Percentiles rank a stretch among this genome's conserved stretches.
These are phyloP conservation scores for Bagarius yarrelli DNA, from an alignment of 2,113 vertebrate genomes.

Conservation along the genomic window DNA sequence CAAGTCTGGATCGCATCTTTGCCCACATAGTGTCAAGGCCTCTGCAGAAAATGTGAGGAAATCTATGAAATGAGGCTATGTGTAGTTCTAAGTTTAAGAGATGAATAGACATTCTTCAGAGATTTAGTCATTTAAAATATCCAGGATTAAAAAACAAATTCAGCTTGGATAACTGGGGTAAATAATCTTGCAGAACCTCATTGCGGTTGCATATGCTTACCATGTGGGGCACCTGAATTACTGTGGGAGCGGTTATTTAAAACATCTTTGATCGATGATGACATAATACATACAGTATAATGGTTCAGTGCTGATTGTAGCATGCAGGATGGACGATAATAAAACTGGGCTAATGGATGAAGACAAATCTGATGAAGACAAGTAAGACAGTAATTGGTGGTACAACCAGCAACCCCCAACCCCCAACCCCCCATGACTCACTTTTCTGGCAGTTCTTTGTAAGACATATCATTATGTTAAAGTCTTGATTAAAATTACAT, in stretches of 20 bases:
- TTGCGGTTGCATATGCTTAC: constrained; percentile 13
- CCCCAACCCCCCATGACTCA: neutral
- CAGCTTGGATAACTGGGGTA: neutral
- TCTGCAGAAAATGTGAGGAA: neutral
- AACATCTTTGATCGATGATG: neutral
- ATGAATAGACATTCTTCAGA: constrained; percentile 28
- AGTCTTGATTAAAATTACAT: neutral
- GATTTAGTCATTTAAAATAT: neutral
- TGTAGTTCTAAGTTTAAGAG: neutral
- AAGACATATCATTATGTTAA: neutral
- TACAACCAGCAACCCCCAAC: neutral
- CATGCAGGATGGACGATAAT: neutral
- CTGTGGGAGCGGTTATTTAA: constrained; percentile 22
- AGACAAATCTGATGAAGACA: neutral
- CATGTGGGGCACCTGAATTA: constrained; percentile 20
- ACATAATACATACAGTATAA: constrained; percentile 3
- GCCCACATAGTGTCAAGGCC: constrained; percentile 2
- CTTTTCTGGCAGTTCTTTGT: neutral
- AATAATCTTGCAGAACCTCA: neutral
- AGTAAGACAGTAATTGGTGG: neutral
- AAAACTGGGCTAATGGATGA: neutral
- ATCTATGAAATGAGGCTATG: constrained; percentile 18
- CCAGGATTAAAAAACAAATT: constrained; percentile 26
- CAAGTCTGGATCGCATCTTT: constrained; percentile 10
- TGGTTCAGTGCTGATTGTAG: constrained; percentile 27